Evolutionary conservation across 1,140 invertebrate genomes (phyloP).

Genomic region (Platyscapa corneri): DNA sequence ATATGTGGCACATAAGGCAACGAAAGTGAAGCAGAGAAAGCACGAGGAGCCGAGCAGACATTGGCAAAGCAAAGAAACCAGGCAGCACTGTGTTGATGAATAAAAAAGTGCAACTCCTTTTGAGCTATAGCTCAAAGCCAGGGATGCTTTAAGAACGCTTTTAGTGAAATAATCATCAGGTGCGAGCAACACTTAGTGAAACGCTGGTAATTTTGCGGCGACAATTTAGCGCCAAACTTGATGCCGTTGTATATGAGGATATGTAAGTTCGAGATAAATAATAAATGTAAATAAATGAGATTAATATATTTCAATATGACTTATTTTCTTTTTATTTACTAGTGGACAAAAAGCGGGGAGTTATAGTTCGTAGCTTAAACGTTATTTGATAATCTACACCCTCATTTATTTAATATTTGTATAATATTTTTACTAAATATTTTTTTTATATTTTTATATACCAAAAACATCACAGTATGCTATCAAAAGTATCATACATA

Average conservation of each 20-base stretch:
- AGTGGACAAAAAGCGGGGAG: too few relatives aligned
- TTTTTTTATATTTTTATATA: too few relatives aligned
- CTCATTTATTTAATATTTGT: too few relatives aligned
- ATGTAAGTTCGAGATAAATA: neutral
- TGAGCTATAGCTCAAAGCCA: neutral
- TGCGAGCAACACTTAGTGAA: neutral
- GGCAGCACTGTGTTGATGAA: neutral
- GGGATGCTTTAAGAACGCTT: neutral
- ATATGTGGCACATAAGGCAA: neutral
- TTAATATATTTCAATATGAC: neutral
- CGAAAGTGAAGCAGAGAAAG: neutral
- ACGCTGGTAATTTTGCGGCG: neutral
- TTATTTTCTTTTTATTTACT: neutral
- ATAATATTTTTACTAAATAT: too few relatives aligned
- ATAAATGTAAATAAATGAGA: neutral
- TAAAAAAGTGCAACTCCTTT: neutral
- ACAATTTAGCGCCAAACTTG: neutral
- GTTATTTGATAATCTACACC: too few relatives aligned
- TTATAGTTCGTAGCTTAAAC: too few relatives aligned
- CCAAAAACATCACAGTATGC: too few relatives aligned
- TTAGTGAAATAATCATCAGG: neutral
- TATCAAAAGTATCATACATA: too few relatives aligned
- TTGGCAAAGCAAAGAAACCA: neutral
- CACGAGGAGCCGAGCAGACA: neutral
- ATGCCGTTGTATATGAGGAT: neutral